Base-by-base conservation (phyloP, 2,888 invertebrate species). In the Chaitophorus viminalis region DNA sequence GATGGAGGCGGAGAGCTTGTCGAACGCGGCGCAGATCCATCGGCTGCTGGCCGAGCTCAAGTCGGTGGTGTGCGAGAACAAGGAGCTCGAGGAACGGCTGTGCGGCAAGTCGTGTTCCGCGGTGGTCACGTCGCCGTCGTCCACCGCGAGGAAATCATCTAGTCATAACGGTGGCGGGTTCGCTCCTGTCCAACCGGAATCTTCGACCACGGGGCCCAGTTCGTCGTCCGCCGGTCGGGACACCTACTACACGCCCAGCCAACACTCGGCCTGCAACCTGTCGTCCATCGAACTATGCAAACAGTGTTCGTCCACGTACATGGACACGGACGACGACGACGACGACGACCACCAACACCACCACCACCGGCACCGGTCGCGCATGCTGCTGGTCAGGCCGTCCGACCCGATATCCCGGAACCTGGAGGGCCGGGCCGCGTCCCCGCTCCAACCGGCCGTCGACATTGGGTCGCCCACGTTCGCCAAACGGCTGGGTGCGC, bases 1-100 rank as follows among this genome's bases (percentile, higher is more conserved):
- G 91, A 94, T 96, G 92, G 96, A 96, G 91, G 95, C 95, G 6
- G 95, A 95, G 91, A 94, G 94, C 39, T 92, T 94, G 89, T 94
- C 95, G 81, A 94, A 94, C 77, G 92, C 94, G 82, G 93, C 94
- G 11, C 94, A 94, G 90, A 94, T 94, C 52, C 93, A 94, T 89
- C 93, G 94, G 90, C 92, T 95, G 90, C 94, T 94, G 90, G 93
- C 94, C 89, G 94, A 95, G 90, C 90, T 95, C 89, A 93, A 94
- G 89, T 93, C 93, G 88, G 91, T 95, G 4, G 91, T 92, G 36
- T 91, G 92, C 3, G 92, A 93, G 89, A 94, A 94, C 91, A 92
- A 93, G 84, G 93, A 94, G 90, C 91, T 94, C 90, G 94, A 94
- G 91, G 93, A 94, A 89, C 94, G 94, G 91, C 92, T 94, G 52